These are phyloP conservation scores for Chelon auratus DNA, from an alignment of 2,797 vertebrate genomes.

Conservation along the genomic window DNA sequence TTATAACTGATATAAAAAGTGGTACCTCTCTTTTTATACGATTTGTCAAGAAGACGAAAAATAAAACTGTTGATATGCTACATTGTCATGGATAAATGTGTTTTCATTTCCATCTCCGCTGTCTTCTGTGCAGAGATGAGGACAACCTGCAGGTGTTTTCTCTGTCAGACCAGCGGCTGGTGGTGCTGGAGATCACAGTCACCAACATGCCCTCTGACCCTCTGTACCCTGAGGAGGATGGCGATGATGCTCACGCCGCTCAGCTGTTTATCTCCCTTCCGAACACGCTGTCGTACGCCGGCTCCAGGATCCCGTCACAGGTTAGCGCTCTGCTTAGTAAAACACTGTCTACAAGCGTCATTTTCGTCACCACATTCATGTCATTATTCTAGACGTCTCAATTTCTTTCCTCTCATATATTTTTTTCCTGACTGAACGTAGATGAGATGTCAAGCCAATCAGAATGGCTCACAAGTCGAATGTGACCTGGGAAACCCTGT, in stretches of 20 bases:
- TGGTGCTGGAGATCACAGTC: slow-evolving; percentile 89
- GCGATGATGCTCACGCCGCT: slow-evolving; percentile 93
- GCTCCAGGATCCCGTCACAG: slow-evolving; percentile 81
- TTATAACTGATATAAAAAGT: too few species aligned
- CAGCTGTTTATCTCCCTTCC: slow-evolving; percentile 88
- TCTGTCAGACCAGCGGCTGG: slow-evolving; percentile 88
- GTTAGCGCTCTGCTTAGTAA: slow-evolving; percentile 35
- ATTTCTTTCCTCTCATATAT: neutral
- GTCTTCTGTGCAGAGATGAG: slow-evolving; percentile 74
- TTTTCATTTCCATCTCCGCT: neutral
- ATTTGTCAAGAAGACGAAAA: too few species aligned
- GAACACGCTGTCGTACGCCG: slow-evolving; percentile 86
- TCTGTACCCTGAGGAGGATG: slow-evolving; percentile 83
- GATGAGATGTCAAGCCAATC: slow-evolving; percentile 90
- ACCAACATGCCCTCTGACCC: slow-evolving; percentile 91
- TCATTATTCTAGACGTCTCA: neutral
- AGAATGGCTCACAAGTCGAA: slow-evolving; percentile 88
- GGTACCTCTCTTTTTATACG: too few species aligned
- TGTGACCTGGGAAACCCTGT: slow-evolving; percentile 94
- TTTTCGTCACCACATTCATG: neutral
- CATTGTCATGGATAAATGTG: neutral
- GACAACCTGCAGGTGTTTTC: slow-evolving; percentile 86
- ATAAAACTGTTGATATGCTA: too few species aligned
- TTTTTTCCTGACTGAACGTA: slow-evolving; percentile 52
- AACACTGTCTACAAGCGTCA: neutral